These are phyloP conservation scores for Antedon mediterranea DNA, from an alignment of 53 echinoderm and acorn worm species.

Conservation along the genomic window DNA sequence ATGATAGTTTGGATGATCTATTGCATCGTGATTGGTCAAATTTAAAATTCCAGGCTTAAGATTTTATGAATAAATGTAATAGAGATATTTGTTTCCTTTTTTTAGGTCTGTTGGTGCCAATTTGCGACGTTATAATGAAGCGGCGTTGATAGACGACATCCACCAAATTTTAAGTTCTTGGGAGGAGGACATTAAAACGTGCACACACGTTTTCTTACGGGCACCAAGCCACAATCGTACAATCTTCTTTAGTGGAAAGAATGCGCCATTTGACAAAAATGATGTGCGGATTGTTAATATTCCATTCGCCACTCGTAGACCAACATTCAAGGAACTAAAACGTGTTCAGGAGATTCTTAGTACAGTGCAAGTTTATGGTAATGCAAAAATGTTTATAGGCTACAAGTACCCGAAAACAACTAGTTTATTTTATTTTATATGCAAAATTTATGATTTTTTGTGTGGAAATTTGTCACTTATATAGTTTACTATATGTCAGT, in stretches of 20 bases:
- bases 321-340: slow-evolving; percentile 66
- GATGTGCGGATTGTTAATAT: slow-evolving; percentile 58
- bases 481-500: too few species aligned
- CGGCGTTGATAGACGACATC: slow-evolving; percentile 59
- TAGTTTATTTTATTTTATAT: too few species aligned
- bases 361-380: slow-evolving; percentile 58
- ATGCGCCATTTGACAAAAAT: slow-evolving; percentile 29
- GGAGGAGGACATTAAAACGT: slow-evolving; percentile 42
- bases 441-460: too few species aligned
- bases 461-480: too few species aligned
- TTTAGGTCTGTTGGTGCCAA: slow-evolving; percentile 84
- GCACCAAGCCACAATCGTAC: slow-evolving; percentile 71
- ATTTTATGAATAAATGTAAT: too few species aligned
- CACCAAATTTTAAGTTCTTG: slow-evolving; percentile 53
- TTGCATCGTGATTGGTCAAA: too few species aligned
- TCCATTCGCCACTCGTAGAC: slow-evolving; percentile 69
- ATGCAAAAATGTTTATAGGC: too few species aligned
- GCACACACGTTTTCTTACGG: slow-evolving; percentile 63
- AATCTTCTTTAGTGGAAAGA: slow-evolving; percentile 79
- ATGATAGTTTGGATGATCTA: too few species aligned
- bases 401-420: too few species aligned
- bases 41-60: too few species aligned
- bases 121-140: slow-evolving; percentile 71
- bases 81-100: background rate
- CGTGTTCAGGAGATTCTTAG: slow-evolving; percentile 45